phyloP scores from a whole-genome alignment of 2,888 invertebrate genomes.

The Stenodema calcarata region DNA sequence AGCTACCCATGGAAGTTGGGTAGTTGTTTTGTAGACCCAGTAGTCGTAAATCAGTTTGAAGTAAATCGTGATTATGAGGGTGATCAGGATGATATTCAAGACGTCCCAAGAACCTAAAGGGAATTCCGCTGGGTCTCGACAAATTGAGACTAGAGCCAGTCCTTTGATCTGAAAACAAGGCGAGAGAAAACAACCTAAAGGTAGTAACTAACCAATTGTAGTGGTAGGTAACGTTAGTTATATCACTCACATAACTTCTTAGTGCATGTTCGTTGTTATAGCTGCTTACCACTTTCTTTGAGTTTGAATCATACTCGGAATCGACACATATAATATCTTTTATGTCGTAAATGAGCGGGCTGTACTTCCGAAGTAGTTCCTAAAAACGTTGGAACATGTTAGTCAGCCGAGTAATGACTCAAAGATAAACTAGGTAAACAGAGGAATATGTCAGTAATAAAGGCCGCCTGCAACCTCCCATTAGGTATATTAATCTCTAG shows the following conservation, averaged over 20 bases:
- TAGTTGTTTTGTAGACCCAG: slow-evolving; percentile 79
- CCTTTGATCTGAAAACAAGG: slow-evolving; percentile 69
- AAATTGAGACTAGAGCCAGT: slow-evolving; percentile 73
- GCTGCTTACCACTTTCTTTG: slow-evolving; percentile 67
- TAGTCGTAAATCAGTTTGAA: slow-evolving; percentile 82
- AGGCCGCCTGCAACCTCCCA: too few relatives aligned
- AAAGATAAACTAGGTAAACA: too few relatives aligned
- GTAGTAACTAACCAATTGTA: too few relatives aligned
- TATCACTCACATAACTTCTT: too few relatives aligned
- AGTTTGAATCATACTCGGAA: slow-evolving; percentile 69
- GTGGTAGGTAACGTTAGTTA: too few relatives aligned
- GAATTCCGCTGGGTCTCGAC: slow-evolving; percentile 65
- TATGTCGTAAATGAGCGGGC: slow-evolving; percentile 73
- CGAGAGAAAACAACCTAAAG: not conserved
- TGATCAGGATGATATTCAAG: slow-evolving; percentile 73
- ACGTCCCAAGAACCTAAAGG: slow-evolving; percentile 75
- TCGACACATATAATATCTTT: slow-evolving; percentile 74
- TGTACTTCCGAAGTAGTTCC: slow-evolving; percentile 67
- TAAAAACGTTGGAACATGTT: too few relatives aligned
- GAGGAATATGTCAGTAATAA: too few relatives aligned
- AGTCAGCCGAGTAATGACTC: too few relatives aligned
- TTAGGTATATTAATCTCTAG: too few relatives aligned
- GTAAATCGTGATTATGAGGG: slow-evolving; percentile 73
- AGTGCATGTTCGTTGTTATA: too few relatives aligned
- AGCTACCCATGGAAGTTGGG: slow-evolving; percentile 83